Evolutionary conservation across 2,113 vertebrate genomes (phyloP).

Genomic region (Electrona antarctica): DNA sequence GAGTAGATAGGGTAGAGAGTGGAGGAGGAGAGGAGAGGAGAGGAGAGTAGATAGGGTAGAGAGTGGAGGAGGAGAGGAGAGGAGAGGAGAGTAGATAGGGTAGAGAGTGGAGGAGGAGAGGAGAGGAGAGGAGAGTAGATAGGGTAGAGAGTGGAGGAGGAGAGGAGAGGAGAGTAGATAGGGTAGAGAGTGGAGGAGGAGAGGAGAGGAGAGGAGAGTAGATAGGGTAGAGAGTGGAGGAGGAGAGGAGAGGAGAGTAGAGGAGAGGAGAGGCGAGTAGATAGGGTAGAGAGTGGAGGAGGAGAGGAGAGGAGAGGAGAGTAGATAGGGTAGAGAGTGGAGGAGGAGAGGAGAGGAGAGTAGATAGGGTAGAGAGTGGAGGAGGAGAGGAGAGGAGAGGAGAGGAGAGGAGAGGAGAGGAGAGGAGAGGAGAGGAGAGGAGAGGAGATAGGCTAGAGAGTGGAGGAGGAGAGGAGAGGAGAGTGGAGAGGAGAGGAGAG

Average conservation of each 20-base stretch:
- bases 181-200: too few relatives aligned
- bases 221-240: too few relatives aligned
- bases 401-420: too few relatives aligned
- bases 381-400: constrained; percentile 4
- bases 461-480: constrained; percentile 56
- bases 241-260: too few relatives aligned
- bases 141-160: constrained; percentile 25
- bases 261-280: too few relatives aligned
- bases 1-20: neutral
- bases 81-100: constrained; percentile 30
- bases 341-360: constrained; percentile 55
- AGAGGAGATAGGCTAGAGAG: constrained; percentile 43
- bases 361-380: too few relatives aligned
- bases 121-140: too few relatives aligned
- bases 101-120: too few relatives aligned
- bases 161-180: too few relatives aligned
- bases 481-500: too few relatives aligned
- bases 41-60: constrained; percentile 19
- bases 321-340: constrained; percentile 50
- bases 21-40: constrained; percentile 34
- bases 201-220: constrained; percentile 48
- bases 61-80: constrained; percentile 68
- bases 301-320: neutral
- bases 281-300: constrained; percentile 24
- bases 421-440: too few relatives aligned